phyloP scores from a whole-genome alignment of 2,797 vertebrate species.

The Monodelphis domestica region DNA sequence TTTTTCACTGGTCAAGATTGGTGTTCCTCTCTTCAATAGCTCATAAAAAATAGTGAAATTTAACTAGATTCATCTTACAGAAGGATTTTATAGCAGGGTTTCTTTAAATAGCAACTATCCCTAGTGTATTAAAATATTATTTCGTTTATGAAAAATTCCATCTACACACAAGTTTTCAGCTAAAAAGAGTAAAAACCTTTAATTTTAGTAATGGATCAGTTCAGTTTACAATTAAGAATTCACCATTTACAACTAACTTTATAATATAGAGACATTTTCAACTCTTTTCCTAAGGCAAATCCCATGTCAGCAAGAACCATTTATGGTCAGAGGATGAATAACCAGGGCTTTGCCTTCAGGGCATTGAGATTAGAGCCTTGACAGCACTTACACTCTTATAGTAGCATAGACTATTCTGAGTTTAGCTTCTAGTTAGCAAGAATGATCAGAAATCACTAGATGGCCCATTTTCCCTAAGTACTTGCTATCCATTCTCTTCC shows the following conservation, averaged over 20 bases:
- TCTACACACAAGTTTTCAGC: background rate
- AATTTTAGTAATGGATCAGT: background rate
- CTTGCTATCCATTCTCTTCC: background rate
- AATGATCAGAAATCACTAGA: background rate
- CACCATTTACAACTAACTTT: background rate
- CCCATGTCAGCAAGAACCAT: background rate
- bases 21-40: background rate
- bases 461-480: background rate
- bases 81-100: background rate
- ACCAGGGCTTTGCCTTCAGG: background rate
- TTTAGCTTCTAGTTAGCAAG: background rate
- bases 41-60: background rate
- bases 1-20: background rate
- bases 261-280: background rate
- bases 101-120: slow-evolving; percentile 2
- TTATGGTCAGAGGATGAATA: background rate
- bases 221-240: background rate
- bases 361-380: background rate
- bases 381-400: background rate
- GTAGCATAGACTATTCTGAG: background rate
- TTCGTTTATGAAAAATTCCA: slow-evolving; percentile 9
- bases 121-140: background rate
- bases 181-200: background rate
- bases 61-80: background rate
- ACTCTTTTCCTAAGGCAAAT: slow-evolving; percentile 3